Base-by-base conservation (phyloP, 2,797 vertebrate species). In the Syndactyla subalaris region DNA sequence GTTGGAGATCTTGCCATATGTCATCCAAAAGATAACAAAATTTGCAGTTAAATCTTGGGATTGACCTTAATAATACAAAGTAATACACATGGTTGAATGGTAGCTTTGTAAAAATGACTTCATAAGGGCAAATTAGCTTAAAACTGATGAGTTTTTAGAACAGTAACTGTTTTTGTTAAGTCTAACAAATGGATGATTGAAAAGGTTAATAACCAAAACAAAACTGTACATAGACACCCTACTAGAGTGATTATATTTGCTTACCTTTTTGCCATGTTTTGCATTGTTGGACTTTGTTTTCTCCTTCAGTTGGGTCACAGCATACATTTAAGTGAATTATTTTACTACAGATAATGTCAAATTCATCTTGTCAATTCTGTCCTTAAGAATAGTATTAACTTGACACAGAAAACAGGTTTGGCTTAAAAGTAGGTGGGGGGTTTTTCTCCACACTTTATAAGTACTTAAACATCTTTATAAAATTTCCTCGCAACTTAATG, bases 1-100 rank as follows among this genome's bases (percentile, higher is more conserved):
- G 54, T 89, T 93, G 72, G 79, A 83, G 65, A 62, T 83, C 65
- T 89, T 94, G 84, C 92, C 92, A 92, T 97, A 94, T 96, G 95
- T 62, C 81, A 89, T 83, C 79, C 61, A 80, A 78, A 81, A 94
- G 45, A 83, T 36, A 63, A 63, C 63, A 82, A 1, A 34, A 34
- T 91, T 68, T 88, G 36, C 55, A 83, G 46, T 62, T 77, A 61
- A 48, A 76, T 78, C 67, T 93, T 45, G 49, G 71, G 52, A 36
- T 26, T 85, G 45, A 57, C 63, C 59, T 82, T 79, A 73, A 63
- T 79, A 77, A 67, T 49, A 43, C 7, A 14, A 75, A 87, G 24
- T 27, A 51, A 10, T 45, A 46, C 0, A 2, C 21, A 21, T 58
- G 26, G 10, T 72, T 51, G 14, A 73, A 39, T n/a, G 73, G 14